Conservation (phyloP, 2,888 invertebrate species). For the Stratiomys singularior region DNA sequence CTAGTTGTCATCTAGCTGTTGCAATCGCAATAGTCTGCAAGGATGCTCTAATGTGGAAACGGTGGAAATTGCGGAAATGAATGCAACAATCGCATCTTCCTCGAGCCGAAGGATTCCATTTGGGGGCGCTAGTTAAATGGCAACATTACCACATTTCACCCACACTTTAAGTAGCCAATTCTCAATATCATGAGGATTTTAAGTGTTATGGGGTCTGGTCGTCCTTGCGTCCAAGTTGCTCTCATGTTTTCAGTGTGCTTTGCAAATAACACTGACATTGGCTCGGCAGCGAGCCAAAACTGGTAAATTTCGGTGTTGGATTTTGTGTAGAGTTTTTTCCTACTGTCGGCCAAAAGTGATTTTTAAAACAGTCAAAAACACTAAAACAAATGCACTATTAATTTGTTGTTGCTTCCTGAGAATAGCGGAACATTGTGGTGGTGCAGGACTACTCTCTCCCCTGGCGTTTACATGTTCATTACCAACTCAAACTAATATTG, state of each 20-base stretch:
- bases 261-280: slow-evolving; percentile 27
- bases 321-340: slow-evolving; percentile 6
- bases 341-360: neutral
- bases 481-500: too few species aligned
- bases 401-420: too few species aligned
- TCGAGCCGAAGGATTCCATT: slow-evolving; percentile 27
- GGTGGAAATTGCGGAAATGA: slow-evolving; percentile 33
- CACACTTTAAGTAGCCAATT: slow-evolving; percentile 46
- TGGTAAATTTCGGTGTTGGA: neutral
- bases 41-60: slow-evolving; percentile 8
- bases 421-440: too few species aligned
- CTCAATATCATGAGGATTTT: slow-evolving; percentile 42
- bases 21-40: slow-evolving; percentile 8
- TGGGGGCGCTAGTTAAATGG: slow-evolving; percentile 24
- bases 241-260: slow-evolving; percentile 2
- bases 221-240: slow-evolving; percentile 34
- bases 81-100: slow-evolving; percentile 45
- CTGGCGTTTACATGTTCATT: too few species aligned
- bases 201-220: slow-evolving; percentile 35
- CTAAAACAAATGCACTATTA: too few species aligned
- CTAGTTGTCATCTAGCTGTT: slow-evolving; percentile 3
- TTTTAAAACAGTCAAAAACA: slow-evolving; percentile 3
- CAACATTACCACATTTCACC: slow-evolving; percentile 43
- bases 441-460: too few species aligned
- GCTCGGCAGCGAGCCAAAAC: slow-evolving; percentile 33